Evolutionary conservation across 2,113 vertebrate genomes (phyloP).

Genomic region (Panthera tigris): DNA sequence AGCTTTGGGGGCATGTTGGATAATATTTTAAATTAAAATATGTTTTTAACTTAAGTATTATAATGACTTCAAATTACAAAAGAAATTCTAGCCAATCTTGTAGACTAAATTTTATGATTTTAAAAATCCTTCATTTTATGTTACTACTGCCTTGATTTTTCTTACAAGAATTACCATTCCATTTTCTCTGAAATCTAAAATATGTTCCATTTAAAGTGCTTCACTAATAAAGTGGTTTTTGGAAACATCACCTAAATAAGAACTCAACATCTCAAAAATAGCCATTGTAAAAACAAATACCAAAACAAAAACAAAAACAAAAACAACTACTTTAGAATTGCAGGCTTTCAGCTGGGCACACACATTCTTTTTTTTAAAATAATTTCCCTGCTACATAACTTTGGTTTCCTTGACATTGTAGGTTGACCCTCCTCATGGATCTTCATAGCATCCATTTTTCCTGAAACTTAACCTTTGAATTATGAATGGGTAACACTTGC

Average conservation of each 20-base stretch:
- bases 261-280: background rate
- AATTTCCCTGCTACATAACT: background rate
- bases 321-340: background rate
- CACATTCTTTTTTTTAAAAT: background rate
- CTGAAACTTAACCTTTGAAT: background rate
- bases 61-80: background rate
- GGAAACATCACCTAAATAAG: background rate
- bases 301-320: background rate
- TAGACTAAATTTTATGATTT: background rate
- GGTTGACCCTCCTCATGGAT: background rate
- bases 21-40: slow-evolving; percentile 1
- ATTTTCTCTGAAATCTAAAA: background rate
- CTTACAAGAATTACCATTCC: background rate
- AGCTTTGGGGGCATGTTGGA: background rate
- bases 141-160: background rate
- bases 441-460: background rate
- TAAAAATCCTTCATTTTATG: background rate
- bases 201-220: background rate
- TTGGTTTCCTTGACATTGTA: background rate
- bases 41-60: background rate
- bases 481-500: background rate
- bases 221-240: background rate
- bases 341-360: background rate
- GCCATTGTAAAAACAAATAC: background rate
- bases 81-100: background rate